Conservation (phyloP, 2,797 vertebrate genomes). For the Euthynnus affinis region DNA sequence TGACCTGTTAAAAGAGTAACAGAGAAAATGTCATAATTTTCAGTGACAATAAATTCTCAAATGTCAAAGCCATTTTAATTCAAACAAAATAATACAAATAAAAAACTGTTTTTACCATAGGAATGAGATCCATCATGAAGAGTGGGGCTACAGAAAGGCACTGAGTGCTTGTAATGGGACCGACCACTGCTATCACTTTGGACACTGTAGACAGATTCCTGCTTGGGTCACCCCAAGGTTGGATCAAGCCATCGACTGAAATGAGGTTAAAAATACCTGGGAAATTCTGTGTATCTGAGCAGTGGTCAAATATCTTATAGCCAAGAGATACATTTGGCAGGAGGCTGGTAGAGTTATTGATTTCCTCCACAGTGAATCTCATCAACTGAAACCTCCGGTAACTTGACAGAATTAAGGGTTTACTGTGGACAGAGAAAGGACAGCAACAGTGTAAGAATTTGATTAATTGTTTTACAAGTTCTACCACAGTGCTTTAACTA, state of each 20-base stretch:
- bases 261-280: constrained; percentile 70
- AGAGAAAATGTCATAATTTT: background rate
- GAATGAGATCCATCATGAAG: constrained; percentile 76
- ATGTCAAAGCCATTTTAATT: background rate
- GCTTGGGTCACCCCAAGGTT: constrained; percentile 19
- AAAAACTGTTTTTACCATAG: constrained; percentile 71
- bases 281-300: constrained; percentile 76
- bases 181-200: constrained; percentile 74
- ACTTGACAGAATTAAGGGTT: constrained; percentile 63
- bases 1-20: constrained; percentile 74
- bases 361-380: constrained; percentile 87
- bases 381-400: constrained; percentile 88
- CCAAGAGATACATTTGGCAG: constrained; percentile 87
- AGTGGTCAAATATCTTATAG: constrained; percentile 88
- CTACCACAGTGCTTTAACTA: background rate
- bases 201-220: constrained; percentile 61
- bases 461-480: background rate
- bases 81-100: too few relatives aligned
- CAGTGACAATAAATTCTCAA: background rate
- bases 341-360: constrained; percentile 86
- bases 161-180: constrained; percentile 74
- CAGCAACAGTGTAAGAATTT: background rate
- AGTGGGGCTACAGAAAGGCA: constrained; percentile 73
- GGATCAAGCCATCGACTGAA: constrained; percentile 63
- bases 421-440: constrained; percentile 55